A percentile compares a stretch with the other conserved stretches of the same genome.
Conservation (phyloP, 1,140 invertebrate species). For the Calephelis virginiensis region DNA sequence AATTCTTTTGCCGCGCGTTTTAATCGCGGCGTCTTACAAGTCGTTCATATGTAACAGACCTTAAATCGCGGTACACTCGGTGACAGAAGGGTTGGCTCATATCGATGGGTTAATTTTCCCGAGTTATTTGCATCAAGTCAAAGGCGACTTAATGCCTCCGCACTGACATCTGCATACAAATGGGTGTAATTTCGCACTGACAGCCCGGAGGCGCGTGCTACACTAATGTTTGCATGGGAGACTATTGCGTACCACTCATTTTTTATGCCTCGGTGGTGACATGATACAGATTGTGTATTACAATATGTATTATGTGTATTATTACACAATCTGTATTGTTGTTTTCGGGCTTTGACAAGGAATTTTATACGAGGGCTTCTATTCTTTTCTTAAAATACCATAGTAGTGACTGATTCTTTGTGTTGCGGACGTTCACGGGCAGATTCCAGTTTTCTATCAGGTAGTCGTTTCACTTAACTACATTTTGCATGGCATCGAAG, state of each 20-base stretch:
- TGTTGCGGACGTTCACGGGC: too few species aligned
- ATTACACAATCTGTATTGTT: neutral
- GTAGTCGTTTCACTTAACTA: too few species aligned
- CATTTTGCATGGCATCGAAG: too few species aligned
- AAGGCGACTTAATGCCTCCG: constrained; percentile 43
- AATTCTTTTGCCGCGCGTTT: neutral
- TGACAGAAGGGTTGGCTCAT: constrained; percentile 27
- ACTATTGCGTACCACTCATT: constrained; percentile 8
- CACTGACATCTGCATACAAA: constrained; percentile 66
- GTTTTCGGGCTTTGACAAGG: neutral
- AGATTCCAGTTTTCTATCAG: too few species aligned
- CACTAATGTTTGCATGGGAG: constrained; percentile 48
- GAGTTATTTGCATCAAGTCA: constrained; percentile 60
- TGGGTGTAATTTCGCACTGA: constrained; percentile 65
- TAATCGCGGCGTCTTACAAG: neutral
- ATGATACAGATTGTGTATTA: neutral
- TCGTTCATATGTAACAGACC: neutral
- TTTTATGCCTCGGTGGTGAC: neutral
- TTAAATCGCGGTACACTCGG: constrained; percentile 11
- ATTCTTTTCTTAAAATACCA: too few species aligned
- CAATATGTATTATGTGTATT: neutral
- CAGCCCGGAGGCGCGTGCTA: constrained; percentile 51
- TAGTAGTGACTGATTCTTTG: too few species aligned
- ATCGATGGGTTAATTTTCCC: constrained; percentile 67
- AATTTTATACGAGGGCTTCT: too few species aligned